Base-by-base conservation (phyloP, 2,797 vertebrate species). In the Alfaro cultratus region DNA sequence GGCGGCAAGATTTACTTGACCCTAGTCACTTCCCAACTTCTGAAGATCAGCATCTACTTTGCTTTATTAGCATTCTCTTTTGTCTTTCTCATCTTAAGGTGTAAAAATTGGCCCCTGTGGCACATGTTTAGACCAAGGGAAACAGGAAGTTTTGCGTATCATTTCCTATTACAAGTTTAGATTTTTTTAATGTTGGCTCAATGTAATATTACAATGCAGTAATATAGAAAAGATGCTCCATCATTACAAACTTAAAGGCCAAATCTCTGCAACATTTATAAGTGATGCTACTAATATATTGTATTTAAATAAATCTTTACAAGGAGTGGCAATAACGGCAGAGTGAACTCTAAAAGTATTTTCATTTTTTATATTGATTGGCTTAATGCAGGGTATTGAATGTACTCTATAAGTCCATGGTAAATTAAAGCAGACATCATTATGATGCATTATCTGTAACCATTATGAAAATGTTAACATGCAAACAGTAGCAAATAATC, bases 381-480 rank as follows among this genome's bases (percentile, higher is more conserved):
- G 13, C 34, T 67, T 21, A 67, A 29, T n/a, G 9, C 26, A 55
- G 34, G 16, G 36, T 23, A 4, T 41, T 68, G 64, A 26, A 68
- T 26, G 1, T 21, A n/a, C 21, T 43, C 10, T 39, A n/a, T 11
- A 39, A 39, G 36, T 6, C 34, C 34, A 21, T 36, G 5, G 11
- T 68, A 70, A 53, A 39, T 41, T 10, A 55, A 41, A 70, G 47
- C 15, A 34, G 26, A 53, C 49, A 53, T 7, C 5, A 1, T 41
- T 53, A 39, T 43, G 29, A 8, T 16, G 26, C 31, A 21, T 51
- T 55, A 43, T 74, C n/a, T 45, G 39, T 67, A 41, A 74, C 29
- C 13, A 34, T 73, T 62, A 26, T 83, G 15, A 77, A n/a, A 43
- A 73, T 73, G 21, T 68, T 5, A 29, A 43, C 47, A 31, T 83